phyloP scores from a whole-genome alignment of 2,888 invertebrate genomes.

The Saturnia pavonia region DNA sequence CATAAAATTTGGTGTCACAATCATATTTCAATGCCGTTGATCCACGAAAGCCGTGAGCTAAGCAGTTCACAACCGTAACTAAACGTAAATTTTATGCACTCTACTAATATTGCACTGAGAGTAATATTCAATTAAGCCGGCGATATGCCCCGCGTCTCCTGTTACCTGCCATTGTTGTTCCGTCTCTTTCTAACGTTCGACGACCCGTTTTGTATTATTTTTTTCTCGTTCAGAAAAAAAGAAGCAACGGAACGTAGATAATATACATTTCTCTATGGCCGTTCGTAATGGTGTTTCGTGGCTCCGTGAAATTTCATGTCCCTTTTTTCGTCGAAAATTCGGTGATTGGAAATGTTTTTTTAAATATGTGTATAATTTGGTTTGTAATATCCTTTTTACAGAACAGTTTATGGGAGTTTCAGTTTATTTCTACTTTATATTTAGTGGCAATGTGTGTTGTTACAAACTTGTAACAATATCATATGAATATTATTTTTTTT shows the following conservation, averaged over 20 bases:
- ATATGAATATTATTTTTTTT: no score
- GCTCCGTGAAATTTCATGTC: slow-evolving; percentile 20
- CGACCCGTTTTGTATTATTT: slow-evolving; percentile 29
- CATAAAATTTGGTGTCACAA: background rate
- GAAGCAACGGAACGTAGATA: slow-evolving; percentile 8
- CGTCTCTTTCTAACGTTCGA: slow-evolving; percentile 40
- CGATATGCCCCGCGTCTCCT: slow-evolving; percentile 40
- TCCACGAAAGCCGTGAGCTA: background rate
- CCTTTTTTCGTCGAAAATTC: slow-evolving; percentile 13
- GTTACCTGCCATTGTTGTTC: slow-evolving; percentile 63
- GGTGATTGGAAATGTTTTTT: slow-evolving; percentile 7
- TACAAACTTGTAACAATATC: no score
- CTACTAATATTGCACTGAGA: slow-evolving; percentile 9
- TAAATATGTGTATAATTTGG: slow-evolving; percentile 8
- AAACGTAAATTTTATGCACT: slow-evolving; percentile 11
- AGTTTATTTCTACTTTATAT: background rate
- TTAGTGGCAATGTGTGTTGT: no score
- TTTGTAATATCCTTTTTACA: background rate
- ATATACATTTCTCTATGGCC: slow-evolving; percentile 11
- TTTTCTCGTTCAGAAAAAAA: background rate
- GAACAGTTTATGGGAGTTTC: background rate
- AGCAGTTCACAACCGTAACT: background rate
- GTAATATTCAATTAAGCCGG: slow-evolving; percentile 14
- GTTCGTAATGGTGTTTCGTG: slow-evolving; percentile 14
- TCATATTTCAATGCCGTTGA: slow-evolving; percentile 10